Percentiles rank a stretch among this genome's conserved stretches.
phyloP scores from a whole-genome alignment of 1,140 invertebrate genomes.

The Eriocheir sinensis region DNA sequence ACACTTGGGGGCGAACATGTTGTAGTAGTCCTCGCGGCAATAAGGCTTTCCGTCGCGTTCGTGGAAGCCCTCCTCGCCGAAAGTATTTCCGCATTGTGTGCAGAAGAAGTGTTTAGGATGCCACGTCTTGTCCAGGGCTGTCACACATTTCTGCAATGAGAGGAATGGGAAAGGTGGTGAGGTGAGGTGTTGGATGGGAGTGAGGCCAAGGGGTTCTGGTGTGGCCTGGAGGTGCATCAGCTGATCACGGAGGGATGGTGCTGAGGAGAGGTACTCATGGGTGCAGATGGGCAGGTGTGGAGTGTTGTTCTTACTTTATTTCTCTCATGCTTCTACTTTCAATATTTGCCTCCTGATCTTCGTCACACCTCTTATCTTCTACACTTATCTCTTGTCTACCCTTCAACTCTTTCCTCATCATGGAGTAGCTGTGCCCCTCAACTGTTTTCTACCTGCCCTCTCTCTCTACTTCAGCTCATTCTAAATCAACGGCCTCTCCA shows the following conservation, averaged over 20 bases:
- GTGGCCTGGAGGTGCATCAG: no score
- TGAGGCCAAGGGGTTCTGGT: background rate
- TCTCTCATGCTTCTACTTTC: no score
- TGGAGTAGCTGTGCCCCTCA: background rate
- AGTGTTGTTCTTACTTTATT: background rate
- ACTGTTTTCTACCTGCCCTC: background rate
- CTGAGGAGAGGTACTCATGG: background rate
- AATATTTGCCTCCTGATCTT: no score
- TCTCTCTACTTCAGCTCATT: background rate
- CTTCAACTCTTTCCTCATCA: no score
- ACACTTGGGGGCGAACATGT: constrained; percentile 99
- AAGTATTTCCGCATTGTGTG: constrained; percentile 97
- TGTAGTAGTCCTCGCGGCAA: constrained; percentile 97
- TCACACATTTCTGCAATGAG: constrained; percentile 96
- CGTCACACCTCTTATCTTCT: no score
- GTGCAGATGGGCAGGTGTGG: background rate
- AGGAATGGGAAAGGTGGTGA: constrained; percentile 80
- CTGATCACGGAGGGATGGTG: background rate
- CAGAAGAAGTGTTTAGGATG: constrained; percentile 99
- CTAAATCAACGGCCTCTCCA: background rate
- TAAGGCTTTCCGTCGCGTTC: constrained; percentile 97
- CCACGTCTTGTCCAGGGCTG: constrained; percentile 98
- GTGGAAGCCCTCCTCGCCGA: constrained; percentile 98
- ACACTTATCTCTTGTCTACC: background rate
- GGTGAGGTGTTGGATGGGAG: background rate